phyloP scores from a whole-genome alignment of 1,140 invertebrate species.

The Caenorhabditis latens region DNA sequence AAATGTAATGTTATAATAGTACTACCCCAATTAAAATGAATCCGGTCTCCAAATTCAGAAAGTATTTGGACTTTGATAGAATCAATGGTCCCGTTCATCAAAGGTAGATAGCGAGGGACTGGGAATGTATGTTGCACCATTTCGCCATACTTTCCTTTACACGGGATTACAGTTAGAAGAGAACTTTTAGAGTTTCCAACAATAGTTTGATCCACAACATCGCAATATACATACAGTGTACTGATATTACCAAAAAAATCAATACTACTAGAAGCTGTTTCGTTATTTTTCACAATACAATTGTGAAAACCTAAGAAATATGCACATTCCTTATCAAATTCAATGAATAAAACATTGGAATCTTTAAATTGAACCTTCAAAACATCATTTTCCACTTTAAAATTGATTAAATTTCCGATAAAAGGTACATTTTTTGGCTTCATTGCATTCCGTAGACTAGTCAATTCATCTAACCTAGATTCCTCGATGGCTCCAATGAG shows the following conservation, averaged over 20 bases:
- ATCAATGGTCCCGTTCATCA: neutral
- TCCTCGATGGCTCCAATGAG: neutral
- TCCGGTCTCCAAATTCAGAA: too few relatives aligned
- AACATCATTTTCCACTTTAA: neutral
- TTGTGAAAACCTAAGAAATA: constrained; percentile 4
- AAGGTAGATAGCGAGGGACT: neutral
- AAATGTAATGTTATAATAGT: neutral
- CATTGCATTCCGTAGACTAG: neutral
- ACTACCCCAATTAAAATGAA: neutral
- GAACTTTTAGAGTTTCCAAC: neutral
- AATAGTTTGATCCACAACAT: neutral
- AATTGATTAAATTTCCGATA: neutral
- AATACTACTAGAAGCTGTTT: neutral
- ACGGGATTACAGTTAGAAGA: neutral
- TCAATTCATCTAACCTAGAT: neutral
- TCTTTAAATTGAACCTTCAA: neutral
- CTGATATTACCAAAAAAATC: neutral
- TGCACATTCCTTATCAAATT: constrained; percentile 9
- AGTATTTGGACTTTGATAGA: neutral
- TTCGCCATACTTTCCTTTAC: neutral
- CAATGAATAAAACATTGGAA: neutral
- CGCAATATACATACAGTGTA: neutral
- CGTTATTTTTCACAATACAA: neutral
- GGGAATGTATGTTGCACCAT: neutral
- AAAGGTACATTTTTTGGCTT: neutral